Conservation (phyloP, 2,797 vertebrate genomes). For the Anabacerthia variegaticeps region DNA sequence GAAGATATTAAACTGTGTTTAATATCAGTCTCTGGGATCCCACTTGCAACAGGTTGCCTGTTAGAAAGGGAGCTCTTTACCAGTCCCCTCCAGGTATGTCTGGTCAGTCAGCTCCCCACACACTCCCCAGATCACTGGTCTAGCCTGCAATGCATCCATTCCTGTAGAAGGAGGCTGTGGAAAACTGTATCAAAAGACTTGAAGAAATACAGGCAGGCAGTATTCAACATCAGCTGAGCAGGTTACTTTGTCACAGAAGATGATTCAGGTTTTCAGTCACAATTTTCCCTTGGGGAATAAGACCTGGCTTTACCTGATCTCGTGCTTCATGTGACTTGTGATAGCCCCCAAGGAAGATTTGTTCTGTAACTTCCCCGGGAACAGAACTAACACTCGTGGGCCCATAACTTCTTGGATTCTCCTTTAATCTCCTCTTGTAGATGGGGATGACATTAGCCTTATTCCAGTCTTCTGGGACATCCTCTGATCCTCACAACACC, state of each 20-base stretch:
- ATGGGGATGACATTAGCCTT: neutral
- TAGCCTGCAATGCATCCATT: neutral
- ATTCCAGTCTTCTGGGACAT: neutral
- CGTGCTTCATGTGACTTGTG: neutral
- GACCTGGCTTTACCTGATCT: neutral
- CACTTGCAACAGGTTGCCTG: neutral
- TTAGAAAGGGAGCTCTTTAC: neutral
- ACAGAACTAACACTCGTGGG: neutral
- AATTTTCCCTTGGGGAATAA: neutral
- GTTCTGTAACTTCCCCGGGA: neutral
- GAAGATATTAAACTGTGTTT: neutral
- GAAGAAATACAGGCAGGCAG: neutral
- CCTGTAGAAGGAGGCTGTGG: neutral
- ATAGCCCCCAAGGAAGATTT: neutral
- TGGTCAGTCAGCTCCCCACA: neutral
- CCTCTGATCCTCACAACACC: neutral
- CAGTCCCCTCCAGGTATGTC: rapidly evolving
- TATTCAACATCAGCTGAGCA: neutral
- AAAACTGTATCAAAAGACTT: neutral
- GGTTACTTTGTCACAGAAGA: neutral
- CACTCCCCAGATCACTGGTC: neutral
- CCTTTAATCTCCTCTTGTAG: neutral
- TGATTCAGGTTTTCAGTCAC: neutral
- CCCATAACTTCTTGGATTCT: neutral
- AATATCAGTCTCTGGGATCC: rapidly evolving